phyloP scores from a whole-genome alignment of 2,113 vertebrate species.

The Cyprinodon variegatus region DNA sequence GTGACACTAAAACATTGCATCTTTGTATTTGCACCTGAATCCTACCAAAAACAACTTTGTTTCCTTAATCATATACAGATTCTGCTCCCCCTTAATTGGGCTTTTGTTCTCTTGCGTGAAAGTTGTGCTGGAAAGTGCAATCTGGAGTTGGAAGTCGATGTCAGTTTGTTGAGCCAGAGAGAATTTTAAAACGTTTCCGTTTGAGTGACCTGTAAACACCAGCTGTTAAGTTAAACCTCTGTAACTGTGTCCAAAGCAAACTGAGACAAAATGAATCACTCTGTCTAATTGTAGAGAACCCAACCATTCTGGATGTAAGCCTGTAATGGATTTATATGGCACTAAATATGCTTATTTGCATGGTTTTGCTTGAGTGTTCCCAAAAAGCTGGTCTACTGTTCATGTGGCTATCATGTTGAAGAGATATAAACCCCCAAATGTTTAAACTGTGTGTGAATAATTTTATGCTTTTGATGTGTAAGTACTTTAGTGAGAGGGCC shows the following conservation, averaged over 20 bases:
- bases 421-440: slow-evolving; percentile 11
- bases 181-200: slow-evolving; percentile 53
- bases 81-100: background rate
- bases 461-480: background rate
- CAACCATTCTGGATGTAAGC: slow-evolving; percentile 32
- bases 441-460: slow-evolving; percentile 12
- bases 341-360: slow-evolving; percentile 60
- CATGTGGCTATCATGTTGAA: slow-evolving; percentile 4
- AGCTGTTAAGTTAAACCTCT: slow-evolving; percentile 64
- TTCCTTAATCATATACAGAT: slow-evolving; percentile 3
- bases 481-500: background rate
- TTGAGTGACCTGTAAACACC: slow-evolving; percentile 60
- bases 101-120: slow-evolving; percentile 19
- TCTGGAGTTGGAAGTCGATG: slow-evolving; percentile 28
- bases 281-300: slow-evolving; percentile 40
- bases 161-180: slow-evolving; percentile 43
- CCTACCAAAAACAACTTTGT: background rate
- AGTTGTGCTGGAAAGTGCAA: slow-evolving; percentile 18
- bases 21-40: slow-evolving; percentile 10
- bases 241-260: slow-evolving; percentile 49
- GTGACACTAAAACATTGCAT: slow-evolving; percentile 1
- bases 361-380: slow-evolving; percentile 7
- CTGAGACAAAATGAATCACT: slow-evolving; percentile 63
- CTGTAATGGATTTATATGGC: slow-evolving; percentile 44
- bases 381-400: slow-evolving; percentile 26